Evolutionary conservation across 2,797 vertebrate species (phyloP).

Genomic region (Botia almorhae): DNA sequence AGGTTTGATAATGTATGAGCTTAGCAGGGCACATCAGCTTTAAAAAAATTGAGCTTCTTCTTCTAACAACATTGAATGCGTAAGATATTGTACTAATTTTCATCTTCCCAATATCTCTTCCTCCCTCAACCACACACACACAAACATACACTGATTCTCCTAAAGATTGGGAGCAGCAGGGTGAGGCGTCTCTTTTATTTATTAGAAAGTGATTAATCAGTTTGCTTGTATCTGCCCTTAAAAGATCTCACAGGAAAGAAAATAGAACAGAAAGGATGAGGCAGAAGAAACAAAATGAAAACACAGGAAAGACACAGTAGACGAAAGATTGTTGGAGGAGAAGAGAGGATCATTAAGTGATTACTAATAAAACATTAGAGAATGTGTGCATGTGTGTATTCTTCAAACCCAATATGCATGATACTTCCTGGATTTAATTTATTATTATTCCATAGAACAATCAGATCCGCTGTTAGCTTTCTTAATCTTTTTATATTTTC

Average conservation of each 20-base stretch:
- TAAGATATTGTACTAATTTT: slow-evolving; percentile 34
- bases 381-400: background rate
- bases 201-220: slow-evolving; percentile 53
- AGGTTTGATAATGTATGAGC: slow-evolving; percentile 35
- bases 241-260: slow-evolving; percentile 35
- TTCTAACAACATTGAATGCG: slow-evolving; percentile 43
- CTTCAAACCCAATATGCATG: background rate
- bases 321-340: slow-evolving; percentile 52
- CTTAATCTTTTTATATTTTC: background rate
- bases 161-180: slow-evolving; percentile 36
- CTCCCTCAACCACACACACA: slow-evolving; percentile 39
- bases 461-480: background rate
- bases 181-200: slow-evolving; percentile 52
- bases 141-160: slow-evolving; percentile 32
- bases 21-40: slow-evolving; percentile 8
- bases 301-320: slow-evolving; percentile 29
- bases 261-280: slow-evolving; percentile 27
- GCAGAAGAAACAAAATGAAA: background rate
- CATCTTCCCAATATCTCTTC: background rate
- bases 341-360: slow-evolving; percentile 3
- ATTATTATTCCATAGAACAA: slow-evolving; percentile 5
- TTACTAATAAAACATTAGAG: slow-evolving; percentile 18
- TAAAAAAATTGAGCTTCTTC: slow-evolving; percentile 12
- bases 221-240: slow-evolving; percentile 56
- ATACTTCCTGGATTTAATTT: background rate